Conservation (phyloP, 1,140 invertebrate genomes). For the Meteorus sp. region DNA sequence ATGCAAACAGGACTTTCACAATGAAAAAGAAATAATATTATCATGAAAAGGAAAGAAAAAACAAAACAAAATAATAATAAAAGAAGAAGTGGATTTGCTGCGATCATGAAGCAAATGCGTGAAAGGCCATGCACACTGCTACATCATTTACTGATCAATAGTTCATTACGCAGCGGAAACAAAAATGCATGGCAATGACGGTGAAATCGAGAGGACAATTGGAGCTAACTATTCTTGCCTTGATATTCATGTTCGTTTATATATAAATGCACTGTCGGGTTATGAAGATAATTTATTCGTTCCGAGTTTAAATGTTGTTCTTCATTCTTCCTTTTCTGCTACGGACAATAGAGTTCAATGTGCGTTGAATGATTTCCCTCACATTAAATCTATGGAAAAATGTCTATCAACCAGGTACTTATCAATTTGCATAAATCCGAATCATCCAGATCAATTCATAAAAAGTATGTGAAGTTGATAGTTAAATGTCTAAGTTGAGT, state of each 20-base stretch:
- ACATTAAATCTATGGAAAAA: too few species aligned
- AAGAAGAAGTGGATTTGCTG: slow-evolving; percentile 15
- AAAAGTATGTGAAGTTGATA: too few species aligned
- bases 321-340: too few species aligned
- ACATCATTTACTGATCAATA: slow-evolving; percentile 20
- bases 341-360: too few species aligned
- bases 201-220: slow-evolving; percentile 27
- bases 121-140: slow-evolving; percentile 6
- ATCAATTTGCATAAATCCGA: too few species aligned
- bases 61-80: slow-evolving; percentile 11
- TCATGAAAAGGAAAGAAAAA: slow-evolving; percentile 2
- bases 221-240: slow-evolving; percentile 21
- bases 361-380: too few species aligned
- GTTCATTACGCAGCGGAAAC: slow-evolving; percentile 28
- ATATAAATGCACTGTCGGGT: too few species aligned
- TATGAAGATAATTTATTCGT: too few species aligned
- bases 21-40: slow-evolving; percentile 7
- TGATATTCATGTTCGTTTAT: background rate
- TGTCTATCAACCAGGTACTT: too few species aligned
- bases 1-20: slow-evolving; percentile 9
- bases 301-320: too few species aligned
- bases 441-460: too few species aligned
- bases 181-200: slow-evolving; percentile 20
- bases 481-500: too few species aligned
- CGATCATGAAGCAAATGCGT: slow-evolving; percentile 15